Evolutionary conservation across 2,797 vertebrate genomes (phyloP).

Genomic region (Peromyscus attwateri): DNA sequence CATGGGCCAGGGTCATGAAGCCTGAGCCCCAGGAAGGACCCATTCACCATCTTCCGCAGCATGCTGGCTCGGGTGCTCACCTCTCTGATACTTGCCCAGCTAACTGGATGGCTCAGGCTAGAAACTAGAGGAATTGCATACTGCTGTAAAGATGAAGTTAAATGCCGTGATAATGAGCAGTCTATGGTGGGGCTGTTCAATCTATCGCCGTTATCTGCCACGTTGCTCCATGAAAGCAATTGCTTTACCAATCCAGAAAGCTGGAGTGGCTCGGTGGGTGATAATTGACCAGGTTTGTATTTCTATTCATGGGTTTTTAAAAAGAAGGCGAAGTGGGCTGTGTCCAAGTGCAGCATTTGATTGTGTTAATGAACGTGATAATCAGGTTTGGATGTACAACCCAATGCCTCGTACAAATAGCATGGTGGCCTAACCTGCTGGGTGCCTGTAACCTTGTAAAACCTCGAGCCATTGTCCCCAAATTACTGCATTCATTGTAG

Average conservation of each 20-base stretch:
- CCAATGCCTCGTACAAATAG: slow-evolving; percentile 63
- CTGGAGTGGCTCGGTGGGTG: slow-evolving; percentile 71
- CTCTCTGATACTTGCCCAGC: slow-evolving; percentile 2
- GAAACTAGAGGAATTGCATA: slow-evolving; percentile 72
- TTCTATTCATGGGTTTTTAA: slow-evolving; percentile 79
- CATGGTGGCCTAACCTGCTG: not conserved
- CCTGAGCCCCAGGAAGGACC: not conserved
- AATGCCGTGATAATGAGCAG: slow-evolving; percentile 81
- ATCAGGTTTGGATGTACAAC: slow-evolving; percentile 73
- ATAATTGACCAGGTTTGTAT: slow-evolving; percentile 84
- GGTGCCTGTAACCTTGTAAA: not conserved
- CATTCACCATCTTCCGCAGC: no score
- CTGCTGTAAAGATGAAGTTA: slow-evolving; percentile 82
- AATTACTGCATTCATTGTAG: not conserved
- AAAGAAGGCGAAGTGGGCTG: slow-evolving; percentile 74
- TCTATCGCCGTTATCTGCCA: slow-evolving; percentile 81
- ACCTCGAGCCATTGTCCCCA: slow-evolving; percentile 54
- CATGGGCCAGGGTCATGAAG: not conserved
- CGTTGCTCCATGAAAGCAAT: slow-evolving; percentile 79
- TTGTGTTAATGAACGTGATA: slow-evolving; percentile 79
- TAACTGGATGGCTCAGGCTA: slow-evolving; percentile 24
- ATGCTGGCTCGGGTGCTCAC: not conserved
- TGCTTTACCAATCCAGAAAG: slow-evolving; percentile 79
- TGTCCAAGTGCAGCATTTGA: slow-evolving; percentile 55
- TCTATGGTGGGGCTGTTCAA: slow-evolving; percentile 81